Percentiles rank a stretch among this genome's conserved stretches.
Conservation (phyloP, 2,797 vertebrate genomes). For the Acanthiza pusilla region DNA sequence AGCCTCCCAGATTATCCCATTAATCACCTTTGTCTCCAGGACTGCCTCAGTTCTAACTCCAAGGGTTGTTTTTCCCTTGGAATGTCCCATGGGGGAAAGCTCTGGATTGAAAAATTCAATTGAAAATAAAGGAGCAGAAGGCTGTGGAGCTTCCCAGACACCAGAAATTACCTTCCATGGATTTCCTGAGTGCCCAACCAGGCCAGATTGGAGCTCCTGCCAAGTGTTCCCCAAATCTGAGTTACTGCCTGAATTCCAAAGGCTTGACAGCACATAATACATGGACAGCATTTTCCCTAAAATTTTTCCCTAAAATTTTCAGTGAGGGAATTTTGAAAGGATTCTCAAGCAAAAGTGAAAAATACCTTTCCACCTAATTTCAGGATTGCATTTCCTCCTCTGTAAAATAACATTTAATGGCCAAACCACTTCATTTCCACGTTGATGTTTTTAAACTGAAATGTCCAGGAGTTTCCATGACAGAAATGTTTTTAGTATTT, state of each 20-base stretch:
- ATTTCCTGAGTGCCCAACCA: fast-evolving
- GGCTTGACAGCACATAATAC: neutral
- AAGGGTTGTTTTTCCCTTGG: constrained; percentile 52
- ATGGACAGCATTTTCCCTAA: too few species aligned
- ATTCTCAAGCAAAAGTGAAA: neutral
- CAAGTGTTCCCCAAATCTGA: fast-evolving
- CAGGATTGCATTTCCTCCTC: neutral
- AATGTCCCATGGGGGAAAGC: constrained; percentile 25
- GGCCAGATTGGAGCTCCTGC: neutral
- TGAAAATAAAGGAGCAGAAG: neutral
- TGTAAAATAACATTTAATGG: fast-evolving
- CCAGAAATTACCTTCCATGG: neutral
- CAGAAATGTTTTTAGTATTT: fast-evolving
- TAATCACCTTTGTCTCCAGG: constrained; percentile 62
- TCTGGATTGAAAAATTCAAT: neutral
- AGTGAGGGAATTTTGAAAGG: neutral
- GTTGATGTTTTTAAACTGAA: neutral
- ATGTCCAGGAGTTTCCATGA: neutral
- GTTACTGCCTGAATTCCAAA: neutral
- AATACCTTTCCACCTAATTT: neutral
- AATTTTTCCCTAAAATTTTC: too few species aligned
- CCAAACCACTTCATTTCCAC: neutral
- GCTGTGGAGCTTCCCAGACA: neutral
- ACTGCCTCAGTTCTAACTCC: constrained; percentile 52
- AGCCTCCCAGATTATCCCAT: constrained; percentile 66